Base-by-base conservation (phyloP, 2,113 vertebrate genomes). In the Aptenodytes patagonicus region DNA sequence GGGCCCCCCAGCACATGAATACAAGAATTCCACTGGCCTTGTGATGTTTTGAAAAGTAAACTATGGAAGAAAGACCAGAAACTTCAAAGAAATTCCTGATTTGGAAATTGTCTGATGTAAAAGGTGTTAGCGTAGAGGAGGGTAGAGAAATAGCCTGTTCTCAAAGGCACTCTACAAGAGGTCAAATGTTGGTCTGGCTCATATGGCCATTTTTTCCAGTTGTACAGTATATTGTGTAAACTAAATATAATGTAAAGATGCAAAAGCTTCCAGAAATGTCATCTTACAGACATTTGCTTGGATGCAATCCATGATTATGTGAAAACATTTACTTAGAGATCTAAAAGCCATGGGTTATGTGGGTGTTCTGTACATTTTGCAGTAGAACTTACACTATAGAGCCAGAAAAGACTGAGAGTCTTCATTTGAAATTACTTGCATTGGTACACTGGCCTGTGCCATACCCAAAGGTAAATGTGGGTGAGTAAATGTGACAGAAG, bases 301-400 rank as follows among this genome's bases (percentile, higher is more conserved):
- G 97, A 98, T 93, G 88, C 72, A 97, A 95, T 96, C 93, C 90
- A 97, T 94, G 90, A 93, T 97, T 98, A 95, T 93, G 95, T 96
- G 93, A 97, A 98, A 98, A 98, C 95, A 97, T 97, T 94, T 97
- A 97, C 92, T 97, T 98, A 96, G 93, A 97, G 94, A 97, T 97
- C 77, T 95, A 94, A 97, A 96, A 94, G 95, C 94, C 83, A 87
- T 40, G 77, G 83, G 57, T 95, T 87, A 88, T 49, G 87, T 94
- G 93, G 85, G 89, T 97, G 94, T 97, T 96, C 95, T 96, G 83
- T 97, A 89, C 92, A 95, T 96, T 96, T 96, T 93, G 85, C 93
- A 52, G 70, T 97, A 64, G 60, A 95, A 92, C 66, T 96, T 90
- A 88, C 17, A 32, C 57, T 92, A 93, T 65, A 86, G 54, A 96